Conservation (phyloP, 2,797 vertebrate genomes). For the Tragelaphus oryx region DNA sequence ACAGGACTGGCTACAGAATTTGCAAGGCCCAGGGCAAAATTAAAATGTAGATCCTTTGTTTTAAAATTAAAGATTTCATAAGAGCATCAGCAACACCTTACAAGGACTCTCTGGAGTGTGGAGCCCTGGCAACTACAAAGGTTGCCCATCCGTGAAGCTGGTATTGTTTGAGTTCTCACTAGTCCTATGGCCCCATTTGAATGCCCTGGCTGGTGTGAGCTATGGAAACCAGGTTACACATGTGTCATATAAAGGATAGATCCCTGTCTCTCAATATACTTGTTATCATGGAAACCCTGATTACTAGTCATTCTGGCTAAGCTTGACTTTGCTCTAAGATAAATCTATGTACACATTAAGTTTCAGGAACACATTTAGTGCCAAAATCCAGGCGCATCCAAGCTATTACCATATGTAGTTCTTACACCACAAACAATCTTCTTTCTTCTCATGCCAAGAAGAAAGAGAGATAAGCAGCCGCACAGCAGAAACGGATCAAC, state of each 20-base stretch:
- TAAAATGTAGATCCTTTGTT: background rate
- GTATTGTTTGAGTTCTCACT: background rate
- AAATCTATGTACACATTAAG: background rate
- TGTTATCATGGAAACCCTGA: background rate
- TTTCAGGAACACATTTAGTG: conserved; percentile 1
- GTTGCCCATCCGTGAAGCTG: background rate
- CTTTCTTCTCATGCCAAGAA: background rate
- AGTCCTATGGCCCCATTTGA: background rate
- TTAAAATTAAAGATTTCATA: background rate
- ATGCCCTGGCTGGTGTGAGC: background rate
- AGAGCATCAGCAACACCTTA: background rate
- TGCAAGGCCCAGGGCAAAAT: background rate
- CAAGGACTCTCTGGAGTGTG: background rate
- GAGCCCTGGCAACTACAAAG: background rate
- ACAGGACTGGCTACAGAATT: background rate
- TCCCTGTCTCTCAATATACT: background rate
- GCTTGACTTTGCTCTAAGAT: background rate
- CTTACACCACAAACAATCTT: background rate
- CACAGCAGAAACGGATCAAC: background rate
- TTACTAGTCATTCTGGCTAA: background rate
- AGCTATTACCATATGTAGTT: background rate
- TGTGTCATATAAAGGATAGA: background rate
- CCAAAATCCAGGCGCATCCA: background rate
- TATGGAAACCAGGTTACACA: background rate
- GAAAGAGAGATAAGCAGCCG: background rate